These are phyloP conservation scores for Athene cunicularia DNA, from an alignment of 2,113 vertebrate species.

Conservation along the genomic window DNA sequence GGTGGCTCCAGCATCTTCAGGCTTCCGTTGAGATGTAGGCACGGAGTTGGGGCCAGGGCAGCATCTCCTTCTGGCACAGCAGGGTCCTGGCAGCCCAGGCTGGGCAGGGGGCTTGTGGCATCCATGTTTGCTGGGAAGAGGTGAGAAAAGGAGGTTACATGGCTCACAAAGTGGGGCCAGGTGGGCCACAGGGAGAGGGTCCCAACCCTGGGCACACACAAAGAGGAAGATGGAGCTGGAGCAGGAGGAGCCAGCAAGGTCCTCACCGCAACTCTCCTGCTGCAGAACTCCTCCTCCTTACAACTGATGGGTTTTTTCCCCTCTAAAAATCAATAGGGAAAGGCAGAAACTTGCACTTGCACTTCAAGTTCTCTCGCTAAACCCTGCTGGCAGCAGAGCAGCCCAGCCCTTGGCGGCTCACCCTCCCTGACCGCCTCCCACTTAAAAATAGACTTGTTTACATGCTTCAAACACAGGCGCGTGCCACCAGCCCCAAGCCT, in stretches of 20 bases:
- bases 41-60: neutral
- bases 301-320: neutral
- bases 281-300: neutral
- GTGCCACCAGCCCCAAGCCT: neutral
- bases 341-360: neutral
- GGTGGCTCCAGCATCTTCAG: neutral
- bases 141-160: neutral
- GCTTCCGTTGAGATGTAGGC: neutral
- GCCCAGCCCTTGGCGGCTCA: neutral
- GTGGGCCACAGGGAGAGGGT: rapidly evolving
- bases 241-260: neutral
- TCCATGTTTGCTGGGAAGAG: neutral
- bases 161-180: neutral
- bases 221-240: neutral
- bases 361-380: neutral
- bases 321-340: neutral
- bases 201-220: neutral
- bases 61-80: neutral
- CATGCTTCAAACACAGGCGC: neutral
- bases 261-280: neutral
- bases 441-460: conserved; percentile 72
- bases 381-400: neutral
- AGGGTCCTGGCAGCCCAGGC: neutral
- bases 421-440: neutral
- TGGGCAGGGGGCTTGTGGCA: neutral